Evolutionary conservation across 2,113 vertebrate genomes (phyloP).

Genomic region (Mobula hypostoma): DNA sequence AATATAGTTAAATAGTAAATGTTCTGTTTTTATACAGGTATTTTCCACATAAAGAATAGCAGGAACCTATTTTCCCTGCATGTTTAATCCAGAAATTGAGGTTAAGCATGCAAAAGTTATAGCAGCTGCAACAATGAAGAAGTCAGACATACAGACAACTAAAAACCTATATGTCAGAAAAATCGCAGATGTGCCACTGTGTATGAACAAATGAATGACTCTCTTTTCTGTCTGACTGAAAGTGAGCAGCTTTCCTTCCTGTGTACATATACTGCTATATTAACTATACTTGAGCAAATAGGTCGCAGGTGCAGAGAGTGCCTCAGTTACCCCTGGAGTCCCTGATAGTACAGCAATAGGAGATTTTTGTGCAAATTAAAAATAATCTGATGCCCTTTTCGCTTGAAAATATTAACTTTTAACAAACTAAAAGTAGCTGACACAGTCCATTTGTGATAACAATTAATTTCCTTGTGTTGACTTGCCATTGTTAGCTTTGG

Average conservation of each 20-base stretch:
- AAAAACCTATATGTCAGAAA: conserved; percentile 30
- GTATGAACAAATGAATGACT: conserved; percentile 24
- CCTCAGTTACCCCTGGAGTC: conserved; percentile 19
- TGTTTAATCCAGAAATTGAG: neutral
- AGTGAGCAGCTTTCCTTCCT: conserved; percentile 32
- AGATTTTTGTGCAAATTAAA: conserved; percentile 10
- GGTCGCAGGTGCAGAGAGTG: conserved; percentile 14
- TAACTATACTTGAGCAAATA: conserved; percentile 35
- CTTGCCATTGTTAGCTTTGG: neutral
- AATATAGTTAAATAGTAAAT: neutral
- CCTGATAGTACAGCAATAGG: neutral
- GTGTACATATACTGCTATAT: conserved; percentile 24
- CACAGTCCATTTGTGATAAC: neutral
- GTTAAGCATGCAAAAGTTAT: neutral
- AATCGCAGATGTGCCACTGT: conserved; percentile 26
- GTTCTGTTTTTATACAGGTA: neutral
- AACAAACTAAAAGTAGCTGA: conserved; percentile 6
- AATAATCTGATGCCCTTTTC: conserved; percentile 11
- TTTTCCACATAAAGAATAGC: neutral
- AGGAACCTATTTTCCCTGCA: neutral
- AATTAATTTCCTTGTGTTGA: conserved; percentile 23
- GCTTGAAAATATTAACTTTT: conserved; percentile 25
- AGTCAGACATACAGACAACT: conserved; percentile 6
- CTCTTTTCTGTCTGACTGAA: conserved; percentile 18
- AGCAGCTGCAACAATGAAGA: conserved; percentile 27